These are phyloP conservation scores for Quiscalus mexicanus DNA, from an alignment of 2,113 vertebrate species.

Conservation along the genomic window DNA sequence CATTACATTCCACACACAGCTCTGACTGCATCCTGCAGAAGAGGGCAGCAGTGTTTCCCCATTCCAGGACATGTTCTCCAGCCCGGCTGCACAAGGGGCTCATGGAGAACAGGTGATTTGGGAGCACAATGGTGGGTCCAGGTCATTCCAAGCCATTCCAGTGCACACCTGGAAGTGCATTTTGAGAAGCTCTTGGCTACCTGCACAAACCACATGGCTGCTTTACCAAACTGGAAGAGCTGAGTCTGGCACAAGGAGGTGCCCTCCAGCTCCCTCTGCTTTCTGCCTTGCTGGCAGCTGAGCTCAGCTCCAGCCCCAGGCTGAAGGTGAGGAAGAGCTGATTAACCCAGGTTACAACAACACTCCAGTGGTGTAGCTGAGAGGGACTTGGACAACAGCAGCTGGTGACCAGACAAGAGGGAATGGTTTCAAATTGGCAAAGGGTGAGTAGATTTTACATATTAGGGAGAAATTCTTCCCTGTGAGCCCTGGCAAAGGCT, in stretches of 20 bases:
- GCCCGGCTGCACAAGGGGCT: not conserved
- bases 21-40: not conserved
- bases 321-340: not conserved
- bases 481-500: not conserved
- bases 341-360: not conserved
- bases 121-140: not conserved
- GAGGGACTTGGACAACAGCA: not conserved
- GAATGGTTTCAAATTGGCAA: not conserved
- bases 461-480: not conserved
- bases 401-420: not conserved
- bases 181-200: not conserved
- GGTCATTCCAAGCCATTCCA: fast-evolving
- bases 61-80: not conserved
- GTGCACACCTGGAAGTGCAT: fast-evolving
- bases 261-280: not conserved
- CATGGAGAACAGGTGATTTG: fast-evolving
- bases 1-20: not conserved
- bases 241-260: not conserved
- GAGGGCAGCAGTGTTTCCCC: not conserved
- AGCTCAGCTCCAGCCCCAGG: not conserved
- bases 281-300: not conserved
- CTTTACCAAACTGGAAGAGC: not conserved
- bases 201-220: fast-evolving
- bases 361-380: not conserved
- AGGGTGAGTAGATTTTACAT: not conserved